Conservation (phyloP, 2,113 vertebrate species). For the Perccottus glenii region DNA sequence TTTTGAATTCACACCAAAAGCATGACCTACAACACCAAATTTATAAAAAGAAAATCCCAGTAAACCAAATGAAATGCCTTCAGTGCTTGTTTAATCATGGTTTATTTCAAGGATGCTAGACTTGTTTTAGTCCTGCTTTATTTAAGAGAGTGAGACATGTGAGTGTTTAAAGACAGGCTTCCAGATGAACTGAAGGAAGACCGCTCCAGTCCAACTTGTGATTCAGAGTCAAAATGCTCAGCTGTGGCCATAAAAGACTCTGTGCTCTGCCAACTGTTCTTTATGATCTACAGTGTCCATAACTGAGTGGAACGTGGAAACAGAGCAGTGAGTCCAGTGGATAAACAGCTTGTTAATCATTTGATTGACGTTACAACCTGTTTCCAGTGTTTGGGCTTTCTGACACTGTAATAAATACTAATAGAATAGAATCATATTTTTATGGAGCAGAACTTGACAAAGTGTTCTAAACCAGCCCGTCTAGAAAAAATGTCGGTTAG, state of each 20-base stretch:
- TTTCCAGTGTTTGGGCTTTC: conserved; percentile 34
- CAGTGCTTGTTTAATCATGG: too few relatives aligned
- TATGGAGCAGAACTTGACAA: conserved; percentile 30
- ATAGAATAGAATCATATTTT: conserved; percentile 34
- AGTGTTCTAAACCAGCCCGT: conserved; percentile 25
- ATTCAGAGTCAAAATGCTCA: conserved; percentile 5
- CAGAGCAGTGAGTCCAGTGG: conserved; percentile 18
- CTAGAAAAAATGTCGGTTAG: conserved; percentile 17
- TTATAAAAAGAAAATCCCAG: too few relatives aligned
- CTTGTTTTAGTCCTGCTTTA: too few relatives aligned
- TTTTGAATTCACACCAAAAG: too few relatives aligned
- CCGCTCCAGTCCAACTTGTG: conserved; percentile 7
- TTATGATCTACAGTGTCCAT: conserved; percentile 20
- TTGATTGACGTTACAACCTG: conserved; percentile 32
- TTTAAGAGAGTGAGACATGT: too few relatives aligned
- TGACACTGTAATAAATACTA: conserved; percentile 44
- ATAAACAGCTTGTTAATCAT: conserved; percentile 50
- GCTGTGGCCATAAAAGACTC: conserved; percentile 12
- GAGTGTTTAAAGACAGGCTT: conserved; percentile 51
- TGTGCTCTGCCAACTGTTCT: conserved; percentile 33
- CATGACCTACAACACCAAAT: too few relatives aligned
- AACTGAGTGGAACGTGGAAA: conserved; percentile 39
- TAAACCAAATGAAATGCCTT: too few relatives aligned
- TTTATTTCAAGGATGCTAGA: too few relatives aligned
- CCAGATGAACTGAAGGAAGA: conserved; percentile 37